A percentile compares a stretch with the other conserved stretches of the same genome.
phyloP scores from a whole-genome alignment of 2,113 vertebrate species.

The Gobio gobio region DNA sequence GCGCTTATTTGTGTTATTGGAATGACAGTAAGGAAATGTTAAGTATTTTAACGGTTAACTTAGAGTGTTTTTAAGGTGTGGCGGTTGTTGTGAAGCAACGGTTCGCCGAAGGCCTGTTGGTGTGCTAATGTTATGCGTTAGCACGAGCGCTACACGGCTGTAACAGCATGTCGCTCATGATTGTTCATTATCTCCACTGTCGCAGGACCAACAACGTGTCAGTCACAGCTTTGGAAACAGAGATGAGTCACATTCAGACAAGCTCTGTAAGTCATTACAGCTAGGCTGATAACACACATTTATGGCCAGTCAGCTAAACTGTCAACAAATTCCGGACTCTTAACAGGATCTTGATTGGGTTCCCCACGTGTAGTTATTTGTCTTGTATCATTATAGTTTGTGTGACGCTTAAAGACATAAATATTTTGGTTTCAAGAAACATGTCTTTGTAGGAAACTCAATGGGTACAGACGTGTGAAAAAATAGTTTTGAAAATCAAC shows the following conservation, averaged over 20 bases:
- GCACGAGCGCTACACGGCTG: neutral
- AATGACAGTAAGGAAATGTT: neutral
- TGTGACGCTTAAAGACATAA: neutral
- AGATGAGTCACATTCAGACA: conserved; percentile 26
- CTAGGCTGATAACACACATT: neutral
- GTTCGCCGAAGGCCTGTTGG: neutral
- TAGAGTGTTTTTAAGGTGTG: neutral
- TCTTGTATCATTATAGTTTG: neutral
- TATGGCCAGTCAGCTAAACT: conserved; percentile 21
- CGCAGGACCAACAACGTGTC: conserved; percentile 28
- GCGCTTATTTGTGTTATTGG: neutral
- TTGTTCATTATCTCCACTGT: conserved; percentile 26
- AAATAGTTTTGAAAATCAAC: neutral
- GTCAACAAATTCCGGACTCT: neutral
- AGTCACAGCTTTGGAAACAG: conserved; percentile 20
- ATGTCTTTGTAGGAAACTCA: neutral
- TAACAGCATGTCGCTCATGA: conserved; percentile 30
- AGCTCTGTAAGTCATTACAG: neutral
- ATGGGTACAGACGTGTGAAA: neutral
- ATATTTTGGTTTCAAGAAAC: neutral
- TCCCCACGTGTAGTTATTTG: neutral
- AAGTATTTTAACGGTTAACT: neutral
- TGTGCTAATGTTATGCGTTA: conserved; percentile 23
- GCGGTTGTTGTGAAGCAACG: neutral
- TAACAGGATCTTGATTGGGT: neutral